A percentile compares a stretch with the other conserved stretches of the same genome.
Evolutionary conservation across 2,113 vertebrate species (phyloP).

Genomic region (Anoplopoma fimbria): DNA sequence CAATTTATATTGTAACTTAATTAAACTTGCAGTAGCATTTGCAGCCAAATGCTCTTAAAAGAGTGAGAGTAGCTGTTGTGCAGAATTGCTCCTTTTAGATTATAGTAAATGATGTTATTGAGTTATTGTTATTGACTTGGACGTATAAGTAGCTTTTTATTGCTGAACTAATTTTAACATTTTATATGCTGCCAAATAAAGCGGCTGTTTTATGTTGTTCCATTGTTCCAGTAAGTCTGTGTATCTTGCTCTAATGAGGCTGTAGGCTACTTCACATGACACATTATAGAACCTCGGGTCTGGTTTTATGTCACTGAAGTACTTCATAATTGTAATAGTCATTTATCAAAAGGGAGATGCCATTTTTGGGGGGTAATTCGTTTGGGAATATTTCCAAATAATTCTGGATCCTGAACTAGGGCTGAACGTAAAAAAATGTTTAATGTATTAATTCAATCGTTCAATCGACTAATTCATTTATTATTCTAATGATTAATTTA

Average conservation of each 20-base stretch:
- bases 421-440: too few species aligned
- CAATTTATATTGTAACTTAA: background rate
- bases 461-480: background rate
- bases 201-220: constrained; percentile 24
- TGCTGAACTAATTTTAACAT: background rate
- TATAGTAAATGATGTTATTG: background rate
- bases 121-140: background rate
- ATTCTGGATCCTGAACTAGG: background rate
- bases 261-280: constrained; percentile 22
- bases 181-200: constrained; percentile 53
- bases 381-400: constrained; percentile 18
- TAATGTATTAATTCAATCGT: too few species aligned
- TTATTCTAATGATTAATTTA: background rate
- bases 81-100: background rate
- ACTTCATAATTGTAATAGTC: background rate
- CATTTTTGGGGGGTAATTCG: background rate
- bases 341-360: constrained; percentile 5
- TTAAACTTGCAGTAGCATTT: background rate
- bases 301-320: background rate
- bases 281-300: background rate
- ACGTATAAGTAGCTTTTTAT: background rate
- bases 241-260: constrained; percentile 9
- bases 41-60: background rate
- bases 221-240: background rate
- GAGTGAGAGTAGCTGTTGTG: background rate